Evolutionary conservation across 2,113 vertebrate species (phyloP), one percentile per base, ranked within the genome.

Genomic region (Nycticorax nycticorax): DNA sequence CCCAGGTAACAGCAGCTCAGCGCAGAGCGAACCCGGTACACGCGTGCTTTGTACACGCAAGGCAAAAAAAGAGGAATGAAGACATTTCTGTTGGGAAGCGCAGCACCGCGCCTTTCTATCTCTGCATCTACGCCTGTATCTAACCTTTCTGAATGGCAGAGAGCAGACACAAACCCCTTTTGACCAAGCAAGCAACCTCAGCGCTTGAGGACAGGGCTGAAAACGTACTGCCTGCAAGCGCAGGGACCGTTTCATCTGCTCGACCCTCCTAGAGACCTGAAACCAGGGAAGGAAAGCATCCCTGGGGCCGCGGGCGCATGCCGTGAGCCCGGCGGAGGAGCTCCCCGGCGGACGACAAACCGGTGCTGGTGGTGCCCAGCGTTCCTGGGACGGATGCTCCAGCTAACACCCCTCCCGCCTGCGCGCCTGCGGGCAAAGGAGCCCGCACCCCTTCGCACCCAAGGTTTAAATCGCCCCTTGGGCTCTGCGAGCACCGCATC

Each of bases 291-390:
- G 77, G 10, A 37, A 72, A 86, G 9, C 41, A 71, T 30, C 26
- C 21, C 37, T 1, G 13, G 30, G n/a, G 45, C 37, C 1, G 1
- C 1, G 2, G 72, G 37, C 1, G 2, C 14, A 1, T 1, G 5
- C 19, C 3, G 0, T 5, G 8, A 35, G 68, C 87, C 67, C 1
- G 0, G 59, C n/a, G 52, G 39, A 59, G 48, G 28, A 92, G 39
- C 33, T 63, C 9, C 62, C 64, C 35, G 12, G 52, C 2, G 35
- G 47, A 9, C 3, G 9, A 19, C 32, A 57, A 15, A 28, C n/a
- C 3, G 48, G 21, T 37, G 74, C 35, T 57, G 64, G 32, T 30
- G 27, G 32, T 62, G 32, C 43, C 30, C 78, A 56, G 72, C 1
- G 1, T 4, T 67, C 39, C 48, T 53, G 1, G 2, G 37, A 16